Evolutionary conservation across 2,888 invertebrate species (phyloP).

Genomic region (Sinohyriopsis cumingii): DNA sequence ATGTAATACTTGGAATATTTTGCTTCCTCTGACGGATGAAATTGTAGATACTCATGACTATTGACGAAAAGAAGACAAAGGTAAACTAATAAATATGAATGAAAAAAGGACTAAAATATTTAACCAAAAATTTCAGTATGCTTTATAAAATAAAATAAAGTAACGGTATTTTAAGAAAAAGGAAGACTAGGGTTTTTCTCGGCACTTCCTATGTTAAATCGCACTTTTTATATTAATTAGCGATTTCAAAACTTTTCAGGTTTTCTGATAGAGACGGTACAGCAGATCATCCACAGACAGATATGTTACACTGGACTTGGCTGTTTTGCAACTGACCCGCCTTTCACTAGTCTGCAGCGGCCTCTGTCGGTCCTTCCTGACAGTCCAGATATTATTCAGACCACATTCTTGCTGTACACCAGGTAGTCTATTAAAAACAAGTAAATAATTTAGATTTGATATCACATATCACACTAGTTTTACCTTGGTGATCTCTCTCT

Average conservation of each 20-base stretch:
- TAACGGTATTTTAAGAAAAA: background rate
- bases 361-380: constrained; percentile 41
- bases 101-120: no score
- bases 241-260: constrained; percentile 21
- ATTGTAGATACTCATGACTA: no score
- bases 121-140: no score
- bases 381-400: constrained; percentile 30
- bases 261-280: constrained; percentile 27
- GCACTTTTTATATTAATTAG: background rate
- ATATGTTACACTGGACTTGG: constrained; percentile 92
- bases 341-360: constrained; percentile 80
- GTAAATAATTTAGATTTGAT: background rate
- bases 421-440: constrained; percentile 22
- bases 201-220: background rate
- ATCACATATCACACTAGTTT: background rate
- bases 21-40: no score
- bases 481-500: no score
- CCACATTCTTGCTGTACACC: constrained; percentile 44
- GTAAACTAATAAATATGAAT: no score
- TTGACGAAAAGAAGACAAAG: no score
- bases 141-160: no score
- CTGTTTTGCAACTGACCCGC: constrained; percentile 86
- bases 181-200: background rate
- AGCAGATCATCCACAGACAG: constrained; percentile 37
- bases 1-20: no score